Evolutionary conservation across 2,888 invertebrate genomes (phyloP).

Genomic region (Chironomus tentans): DNA sequence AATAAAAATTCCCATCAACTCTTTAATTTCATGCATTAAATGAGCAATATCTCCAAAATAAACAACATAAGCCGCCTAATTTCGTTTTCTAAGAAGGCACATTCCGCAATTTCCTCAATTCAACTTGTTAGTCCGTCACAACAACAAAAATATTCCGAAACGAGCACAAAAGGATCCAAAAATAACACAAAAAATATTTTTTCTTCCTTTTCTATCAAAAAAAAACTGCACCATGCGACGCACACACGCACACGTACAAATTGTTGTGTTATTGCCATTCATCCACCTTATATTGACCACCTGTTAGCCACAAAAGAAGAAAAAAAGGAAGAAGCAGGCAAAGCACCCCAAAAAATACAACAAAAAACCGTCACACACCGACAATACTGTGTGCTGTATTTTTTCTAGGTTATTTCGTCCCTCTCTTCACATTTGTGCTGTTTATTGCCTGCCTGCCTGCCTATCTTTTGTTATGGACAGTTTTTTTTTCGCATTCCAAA

Average conservation of each 20-base stretch:
- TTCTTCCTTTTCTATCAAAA: background rate
- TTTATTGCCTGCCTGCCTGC: background rate
- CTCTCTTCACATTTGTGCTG: background rate
- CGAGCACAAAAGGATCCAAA: no score
- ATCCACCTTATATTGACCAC: background rate
- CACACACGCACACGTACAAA: background rate
- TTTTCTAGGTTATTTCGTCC: background rate
- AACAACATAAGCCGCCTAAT: no score
- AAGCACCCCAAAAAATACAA: background rate
- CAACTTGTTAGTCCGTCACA: no score
- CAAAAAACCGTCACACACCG: background rate
- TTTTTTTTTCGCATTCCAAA: background rate
- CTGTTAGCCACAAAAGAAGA: background rate
- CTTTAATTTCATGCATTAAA: no score
- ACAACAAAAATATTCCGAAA: no score
- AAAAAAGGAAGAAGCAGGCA: background rate
- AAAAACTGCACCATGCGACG: background rate
- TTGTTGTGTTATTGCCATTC: background rate
- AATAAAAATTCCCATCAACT: no score
- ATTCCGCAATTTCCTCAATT: no score
- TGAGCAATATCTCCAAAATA: no score
- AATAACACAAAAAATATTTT: no score
- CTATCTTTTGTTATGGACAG: background rate
- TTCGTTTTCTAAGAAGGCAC: no score
- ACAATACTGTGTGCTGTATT: background rate